These are phyloP conservation scores for Phylloscopus whistleri DNA, from an alignment of 2,113 vertebrate species.

Conservation along the genomic window DNA sequence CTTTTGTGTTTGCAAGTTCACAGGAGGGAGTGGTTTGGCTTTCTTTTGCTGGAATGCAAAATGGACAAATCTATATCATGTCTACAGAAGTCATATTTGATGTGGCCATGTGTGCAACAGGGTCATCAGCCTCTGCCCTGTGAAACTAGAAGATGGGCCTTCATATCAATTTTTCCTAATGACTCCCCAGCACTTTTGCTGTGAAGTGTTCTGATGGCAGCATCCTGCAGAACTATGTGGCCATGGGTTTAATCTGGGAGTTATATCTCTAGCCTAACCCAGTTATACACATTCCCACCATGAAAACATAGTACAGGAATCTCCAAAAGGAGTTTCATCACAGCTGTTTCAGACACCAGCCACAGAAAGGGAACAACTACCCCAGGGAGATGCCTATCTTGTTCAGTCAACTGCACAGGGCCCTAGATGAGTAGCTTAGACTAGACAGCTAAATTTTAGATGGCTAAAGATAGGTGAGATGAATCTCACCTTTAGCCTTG, in stretches of 20 bases:
- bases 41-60: neutral
- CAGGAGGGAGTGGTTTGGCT: neutral
- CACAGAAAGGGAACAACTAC: neutral
- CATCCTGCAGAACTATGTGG: neutral
- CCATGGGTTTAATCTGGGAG: neutral
- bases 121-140: neutral
- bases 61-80: neutral
- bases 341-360: neutral
- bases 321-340: neutral
- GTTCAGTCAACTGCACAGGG: neutral
- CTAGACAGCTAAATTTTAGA: neutral
- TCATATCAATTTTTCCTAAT: neutral
- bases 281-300: neutral
- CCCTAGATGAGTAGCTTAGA: neutral
- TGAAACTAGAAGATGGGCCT: neutral
- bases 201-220: neutral
- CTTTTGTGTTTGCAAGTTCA: neutral
- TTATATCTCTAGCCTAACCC: neutral
- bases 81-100: neutral
- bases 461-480: neutral
- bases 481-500: neutral
- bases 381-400: neutral
- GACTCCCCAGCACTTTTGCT: neutral
- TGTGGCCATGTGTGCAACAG: accelerated
- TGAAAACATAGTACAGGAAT: neutral